phyloP scores from a whole-genome alignment of 1,140 invertebrate genomes.

The Eupeodes corollae region DNA sequence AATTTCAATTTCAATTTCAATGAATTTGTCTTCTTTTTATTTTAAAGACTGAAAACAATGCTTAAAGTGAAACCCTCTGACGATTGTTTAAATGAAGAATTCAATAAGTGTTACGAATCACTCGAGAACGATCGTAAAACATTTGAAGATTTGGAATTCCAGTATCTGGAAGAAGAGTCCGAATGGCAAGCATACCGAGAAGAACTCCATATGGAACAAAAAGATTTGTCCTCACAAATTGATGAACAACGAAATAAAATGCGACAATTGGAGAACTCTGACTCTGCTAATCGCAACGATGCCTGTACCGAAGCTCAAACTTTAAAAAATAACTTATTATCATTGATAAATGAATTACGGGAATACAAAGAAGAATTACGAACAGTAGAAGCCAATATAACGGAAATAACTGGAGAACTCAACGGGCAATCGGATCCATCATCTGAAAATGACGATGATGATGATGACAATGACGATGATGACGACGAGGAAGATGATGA shows the following conservation, averaged over 20 bases:
- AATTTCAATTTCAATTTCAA: background rate
- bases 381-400: slow-evolving; percentile 7
- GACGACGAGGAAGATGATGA: slow-evolving; percentile 9
- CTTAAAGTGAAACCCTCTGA: slow-evolving; percentile 39
- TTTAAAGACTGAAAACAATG: slow-evolving; percentile 43
- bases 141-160: slow-evolving; percentile 88
- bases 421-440: slow-evolving; percentile 7
- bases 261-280: slow-evolving; percentile 54
- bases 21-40: slow-evolving; percentile 6
- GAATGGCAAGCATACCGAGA: slow-evolving; percentile 69
- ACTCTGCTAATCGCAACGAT: slow-evolving; percentile 45
- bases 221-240: slow-evolving; percentile 51
- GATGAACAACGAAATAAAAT: slow-evolving; percentile 51
- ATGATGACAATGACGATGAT: slow-evolving; percentile 1
- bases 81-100: slow-evolving; percentile 46
- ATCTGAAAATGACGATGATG: slow-evolving; percentile 10
- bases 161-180: slow-evolving; percentile 82
- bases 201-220: slow-evolving; percentile 66
- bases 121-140: slow-evolving; percentile 64
- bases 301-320: slow-evolving; percentile 52
- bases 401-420: slow-evolving; percentile 9
- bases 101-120: slow-evolving; percentile 50
- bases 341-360: slow-evolving; percentile 5
- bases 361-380: slow-evolving; percentile 7
- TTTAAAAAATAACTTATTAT: slow-evolving; percentile 39